Conservation (phyloP, 23 tunicate genomes). For the Halocynthia roretzi region DNA sequence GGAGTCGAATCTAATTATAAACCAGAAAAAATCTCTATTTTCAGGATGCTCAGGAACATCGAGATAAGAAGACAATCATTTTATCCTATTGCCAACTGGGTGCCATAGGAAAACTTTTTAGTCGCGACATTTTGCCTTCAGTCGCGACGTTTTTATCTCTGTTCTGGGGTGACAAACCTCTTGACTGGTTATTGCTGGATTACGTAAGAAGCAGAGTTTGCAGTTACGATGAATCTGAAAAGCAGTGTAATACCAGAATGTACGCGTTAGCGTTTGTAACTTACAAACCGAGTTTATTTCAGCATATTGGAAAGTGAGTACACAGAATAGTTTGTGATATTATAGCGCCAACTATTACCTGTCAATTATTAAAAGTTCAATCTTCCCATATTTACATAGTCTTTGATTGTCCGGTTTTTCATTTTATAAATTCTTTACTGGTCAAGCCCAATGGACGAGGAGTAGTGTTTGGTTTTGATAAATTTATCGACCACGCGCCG, state of each 20-base stretch:
- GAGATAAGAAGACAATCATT: not conserved
- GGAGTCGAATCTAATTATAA: no score
- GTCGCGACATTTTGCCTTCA: slow-evolving; percentile 22
- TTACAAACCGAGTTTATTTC: slow-evolving; percentile 24
- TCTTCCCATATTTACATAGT: no score
- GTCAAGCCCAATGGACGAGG: not conserved
- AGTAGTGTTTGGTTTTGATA: no score
- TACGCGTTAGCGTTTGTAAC: not conserved
- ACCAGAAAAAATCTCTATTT: no score
- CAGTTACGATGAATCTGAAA: not conserved
- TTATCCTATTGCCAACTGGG: slow-evolving; percentile 25
- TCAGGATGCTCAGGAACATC: slow-evolving; percentile 6
- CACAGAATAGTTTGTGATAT: not conserved
- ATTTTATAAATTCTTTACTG: not conserved
- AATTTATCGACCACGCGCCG: not conserved
- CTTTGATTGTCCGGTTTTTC: not conserved
- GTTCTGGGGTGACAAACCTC: slow-evolving; percentile 22
- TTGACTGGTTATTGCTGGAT: slow-evolving; percentile 22
- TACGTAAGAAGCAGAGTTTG: slow-evolving; percentile 10
- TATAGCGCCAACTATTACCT: no score
- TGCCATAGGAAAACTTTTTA: slow-evolving; percentile 13
- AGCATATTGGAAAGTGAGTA: slow-evolving; percentile 34
- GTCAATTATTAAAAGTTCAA: no score
- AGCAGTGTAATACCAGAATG: not conserved
- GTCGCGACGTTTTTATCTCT: not conserved